Base-by-base conservation (phyloP, 2,888 invertebrate genomes). In the Dynastes hyllus region DNA sequence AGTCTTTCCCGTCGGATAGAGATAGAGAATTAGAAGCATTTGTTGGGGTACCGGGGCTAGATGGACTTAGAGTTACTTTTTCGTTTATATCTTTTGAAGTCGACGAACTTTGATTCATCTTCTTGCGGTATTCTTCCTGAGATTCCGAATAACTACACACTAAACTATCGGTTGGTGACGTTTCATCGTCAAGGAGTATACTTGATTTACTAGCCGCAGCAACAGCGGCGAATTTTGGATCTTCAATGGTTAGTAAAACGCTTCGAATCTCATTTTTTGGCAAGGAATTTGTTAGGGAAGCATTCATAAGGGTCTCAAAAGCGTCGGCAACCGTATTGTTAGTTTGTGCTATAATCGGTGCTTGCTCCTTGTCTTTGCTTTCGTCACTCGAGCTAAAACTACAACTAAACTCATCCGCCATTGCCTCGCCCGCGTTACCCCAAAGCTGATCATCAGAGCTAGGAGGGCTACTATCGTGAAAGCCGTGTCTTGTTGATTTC, bases 1-100 rank as follows among this genome's bases (percentile, higher is more conserved):
- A 96, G 87, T 96, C 95, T 81, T 94, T 91, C 22, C 95, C 95
- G 82, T 96, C 95, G 0, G 95, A 95, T n/a, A 96, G 89, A 0
- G 95, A 95, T 0, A 95, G 89, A 0, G 95, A 95, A 78, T 94
- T 94, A 0, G 95, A 95, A 1, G 90, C 90, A 0, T 95, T 94
- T 0, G 95, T 95, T 1, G 96, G 95, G 0, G 95, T 95, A 1
- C 94, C 95, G 0, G 95, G 95, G 2, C 94, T 92, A 61, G 92
- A 90, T 0, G 93, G 92, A 71, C 87, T 87, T 22, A 81, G 63
- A 2, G 88, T 87, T 16, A 85, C 82, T 86, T 90, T 81, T 77
- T 89, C 89, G 80, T 89, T 89, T 67, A 89, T 84, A 80, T 89
- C 89, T 85, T 91, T 91, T 0, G 92, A 91, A 85, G 91, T 91